phyloP scores from a whole-genome alignment of 1,140 invertebrate species.

The Neotoxoptera formosana region DNA sequence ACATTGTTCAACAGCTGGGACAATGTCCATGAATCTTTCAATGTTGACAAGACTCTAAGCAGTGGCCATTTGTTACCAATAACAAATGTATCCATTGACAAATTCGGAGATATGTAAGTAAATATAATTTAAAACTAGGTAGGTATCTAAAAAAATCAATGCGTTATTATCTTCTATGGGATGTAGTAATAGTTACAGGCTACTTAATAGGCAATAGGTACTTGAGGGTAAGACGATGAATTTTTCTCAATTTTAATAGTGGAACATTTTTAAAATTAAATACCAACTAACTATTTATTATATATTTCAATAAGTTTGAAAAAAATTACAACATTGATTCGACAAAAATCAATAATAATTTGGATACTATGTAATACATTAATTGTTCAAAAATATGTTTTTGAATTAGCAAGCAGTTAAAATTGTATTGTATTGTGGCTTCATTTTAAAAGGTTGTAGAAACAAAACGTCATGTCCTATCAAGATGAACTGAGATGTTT shows the following conservation, averaged over 20 bases:
- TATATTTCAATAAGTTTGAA: background rate
- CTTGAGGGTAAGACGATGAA: too few species aligned
- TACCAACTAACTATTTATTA: too few species aligned
- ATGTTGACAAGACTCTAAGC: constrained; percentile 72
- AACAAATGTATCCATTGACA: constrained; percentile 80
- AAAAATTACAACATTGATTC: background rate
- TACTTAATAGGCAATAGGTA: background rate
- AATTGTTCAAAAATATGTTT: background rate
- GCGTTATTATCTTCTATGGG: background rate
- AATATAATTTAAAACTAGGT: background rate
- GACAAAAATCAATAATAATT: background rate
- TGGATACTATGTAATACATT: background rate
- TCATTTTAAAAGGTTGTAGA: background rate
- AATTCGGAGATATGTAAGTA: constrained; percentile 70
- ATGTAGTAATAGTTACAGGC: background rate
- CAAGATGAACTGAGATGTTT: too few species aligned
- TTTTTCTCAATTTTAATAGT: too few species aligned
- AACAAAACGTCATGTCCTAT: too few species aligned
- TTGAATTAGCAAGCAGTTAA: background rate
- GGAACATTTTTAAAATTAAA: too few species aligned
- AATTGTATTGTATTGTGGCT: background rate
- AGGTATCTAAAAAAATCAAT: background rate
- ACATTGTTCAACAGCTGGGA: background rate
- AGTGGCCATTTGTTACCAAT: constrained; percentile 79
- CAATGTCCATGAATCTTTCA: constrained; percentile 60